Evolutionary conservation across 2,888 invertebrate genomes (phyloP).

Genomic region (Nudaria mundana): DNA sequence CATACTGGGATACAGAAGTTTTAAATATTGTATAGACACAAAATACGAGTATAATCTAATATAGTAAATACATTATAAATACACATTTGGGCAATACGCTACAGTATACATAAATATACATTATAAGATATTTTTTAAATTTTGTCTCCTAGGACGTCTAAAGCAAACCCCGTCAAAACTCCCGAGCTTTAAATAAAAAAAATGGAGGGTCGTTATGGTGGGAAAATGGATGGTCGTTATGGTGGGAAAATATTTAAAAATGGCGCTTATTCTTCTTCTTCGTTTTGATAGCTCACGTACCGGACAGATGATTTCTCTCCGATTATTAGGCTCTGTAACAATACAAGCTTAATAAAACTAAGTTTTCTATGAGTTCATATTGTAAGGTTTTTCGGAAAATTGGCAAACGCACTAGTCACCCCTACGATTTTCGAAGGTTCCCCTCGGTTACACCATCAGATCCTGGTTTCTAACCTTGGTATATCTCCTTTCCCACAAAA

Average conservation of each 20-base stretch:
- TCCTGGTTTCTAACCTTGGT: no score
- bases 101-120: conserved; percentile 58
- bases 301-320: conserved; percentile 96
- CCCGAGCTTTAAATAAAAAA: conserved; percentile 29
- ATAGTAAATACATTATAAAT: conserved; percentile 43
- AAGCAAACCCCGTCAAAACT: conserved; percentile 32
- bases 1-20: conserved; percentile 19
- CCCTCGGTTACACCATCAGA: no score
- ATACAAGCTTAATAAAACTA: background rate
- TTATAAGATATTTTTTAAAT: conserved; percentile 26
- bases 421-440: no score
- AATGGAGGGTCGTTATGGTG: conserved; percentile 9
- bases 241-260: conserved; percentile 20
- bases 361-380: background rate
- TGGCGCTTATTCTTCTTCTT: conserved; percentile 87
- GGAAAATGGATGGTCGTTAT: conserved; percentile 14
- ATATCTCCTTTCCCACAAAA: no score
- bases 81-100: conserved; percentile 45
- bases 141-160: conserved; percentile 27
- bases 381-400: no score
- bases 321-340: conserved; percentile 90
- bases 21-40: conserved; percentile 33
- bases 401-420: no score
- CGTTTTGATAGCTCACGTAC: conserved; percentile 97
- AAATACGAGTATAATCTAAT: conserved; percentile 26